A percentile compares a stretch with the other conserved stretches of the same genome.
Evolutionary conservation across 2,797 vertebrate species (phyloP).

Genomic region (Uromys caudimaculatus): DNA sequence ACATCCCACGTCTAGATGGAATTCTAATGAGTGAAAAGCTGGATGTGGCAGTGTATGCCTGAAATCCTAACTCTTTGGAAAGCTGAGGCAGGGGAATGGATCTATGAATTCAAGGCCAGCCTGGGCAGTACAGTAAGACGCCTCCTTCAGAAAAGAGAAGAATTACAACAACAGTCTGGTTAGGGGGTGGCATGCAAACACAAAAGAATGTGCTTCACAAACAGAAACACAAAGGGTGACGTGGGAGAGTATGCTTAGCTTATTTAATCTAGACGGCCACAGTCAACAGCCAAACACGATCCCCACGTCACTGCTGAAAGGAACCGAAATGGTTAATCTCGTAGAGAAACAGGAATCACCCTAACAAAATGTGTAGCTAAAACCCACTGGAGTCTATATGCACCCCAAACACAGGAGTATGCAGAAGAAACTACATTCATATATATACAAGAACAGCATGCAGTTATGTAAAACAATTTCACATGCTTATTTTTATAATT

Average conservation of each 20-base stretch:
- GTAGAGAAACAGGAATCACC: not conserved
- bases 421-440: not conserved
- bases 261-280: not conserved
- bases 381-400: slow-evolving; percentile 8
- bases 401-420: not conserved
- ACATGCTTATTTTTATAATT: slow-evolving; percentile 31
- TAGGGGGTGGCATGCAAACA: not conserved
- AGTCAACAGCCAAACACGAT: not conserved
- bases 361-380: not conserved
- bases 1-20: not conserved
- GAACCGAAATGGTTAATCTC: not conserved
- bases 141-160: not conserved
- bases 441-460: not conserved
- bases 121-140: not conserved
- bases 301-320: not conserved
- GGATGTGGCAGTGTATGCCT: not conserved
- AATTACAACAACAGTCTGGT: not conserved
- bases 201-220: not conserved
- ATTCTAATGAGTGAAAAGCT: not conserved
- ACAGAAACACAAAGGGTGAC: not conserved
- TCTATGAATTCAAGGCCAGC: not conserved
- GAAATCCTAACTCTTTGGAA: not conserved
- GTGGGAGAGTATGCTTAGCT: not conserved
- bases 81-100: not conserved
- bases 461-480: slow-evolving; percentile 30